phyloP scores from a whole-genome alignment of 1,140 invertebrate genomes.

The Aricia agestis region DNA sequence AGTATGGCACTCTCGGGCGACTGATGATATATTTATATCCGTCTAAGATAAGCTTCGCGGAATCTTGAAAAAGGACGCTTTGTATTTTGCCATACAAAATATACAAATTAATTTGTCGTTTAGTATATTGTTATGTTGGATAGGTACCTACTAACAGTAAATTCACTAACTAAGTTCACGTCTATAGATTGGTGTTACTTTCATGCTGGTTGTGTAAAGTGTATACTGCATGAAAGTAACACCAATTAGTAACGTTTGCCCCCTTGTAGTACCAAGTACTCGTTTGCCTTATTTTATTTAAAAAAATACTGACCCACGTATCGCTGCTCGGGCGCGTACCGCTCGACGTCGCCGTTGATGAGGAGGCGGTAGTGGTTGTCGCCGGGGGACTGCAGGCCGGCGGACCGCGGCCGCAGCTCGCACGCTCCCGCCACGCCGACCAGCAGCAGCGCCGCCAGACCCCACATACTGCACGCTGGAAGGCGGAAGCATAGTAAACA shows the following conservation, averaged over 20 bases:
- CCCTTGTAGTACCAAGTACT: too few species aligned
- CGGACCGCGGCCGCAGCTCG: conserved; percentile 47
- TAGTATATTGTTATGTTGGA: too few species aligned
- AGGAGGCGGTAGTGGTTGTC: conserved; percentile 89
- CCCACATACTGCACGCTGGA: conserved; percentile 22
- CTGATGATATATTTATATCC: background rate
- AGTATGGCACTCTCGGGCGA: background rate
- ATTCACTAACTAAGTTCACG: too few species aligned
- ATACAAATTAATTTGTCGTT: too few species aligned
- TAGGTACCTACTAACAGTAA: too few species aligned
- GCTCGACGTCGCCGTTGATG: conserved; percentile 84
- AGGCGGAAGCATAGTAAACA: too few species aligned
- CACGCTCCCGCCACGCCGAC: conserved; percentile 35
- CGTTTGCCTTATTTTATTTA: too few species aligned
- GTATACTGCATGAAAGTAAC: too few species aligned
- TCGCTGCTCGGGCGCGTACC: conserved; percentile 86
- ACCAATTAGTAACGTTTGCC: too few species aligned
- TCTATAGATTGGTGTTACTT: too few species aligned
- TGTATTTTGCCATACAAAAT: background rate
- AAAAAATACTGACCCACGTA: conserved; percentile 80
- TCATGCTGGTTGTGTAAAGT: too few species aligned
- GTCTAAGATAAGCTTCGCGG: background rate
- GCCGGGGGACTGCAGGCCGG: conserved; percentile 77
- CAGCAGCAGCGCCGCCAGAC: conserved; percentile 23
- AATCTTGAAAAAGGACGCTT: background rate